phyloP scores from a whole-genome alignment of 2,113 vertebrate species.

The Equus przewalskii region DNA sequence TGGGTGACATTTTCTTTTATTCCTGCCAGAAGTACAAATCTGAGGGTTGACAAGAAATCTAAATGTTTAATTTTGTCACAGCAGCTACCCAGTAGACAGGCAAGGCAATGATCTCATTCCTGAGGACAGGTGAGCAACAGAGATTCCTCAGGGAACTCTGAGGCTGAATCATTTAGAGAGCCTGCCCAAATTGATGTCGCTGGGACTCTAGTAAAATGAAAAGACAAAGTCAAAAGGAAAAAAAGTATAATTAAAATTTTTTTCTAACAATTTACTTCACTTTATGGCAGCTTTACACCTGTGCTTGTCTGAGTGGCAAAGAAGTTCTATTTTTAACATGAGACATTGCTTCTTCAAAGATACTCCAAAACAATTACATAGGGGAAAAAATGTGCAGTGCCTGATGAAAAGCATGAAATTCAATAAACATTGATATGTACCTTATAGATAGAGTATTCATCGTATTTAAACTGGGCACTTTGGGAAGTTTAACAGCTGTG shows the following conservation, averaged over 20 bases:
- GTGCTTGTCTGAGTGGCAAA: neutral
- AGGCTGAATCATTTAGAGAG: neutral
- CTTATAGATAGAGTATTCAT: neutral
- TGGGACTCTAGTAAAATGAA: neutral
- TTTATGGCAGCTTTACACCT: constrained; percentile 67
- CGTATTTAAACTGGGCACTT: neutral
- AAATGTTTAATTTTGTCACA: constrained; percentile 61
- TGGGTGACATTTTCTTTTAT: constrained; percentile 33
- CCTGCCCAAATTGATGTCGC: neutral
- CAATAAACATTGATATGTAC: neutral
- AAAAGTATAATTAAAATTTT: constrained; percentile 58
- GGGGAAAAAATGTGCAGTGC: neutral
- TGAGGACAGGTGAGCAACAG: neutral
- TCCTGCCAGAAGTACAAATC: constrained; percentile 10
- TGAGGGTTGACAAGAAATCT: neutral
- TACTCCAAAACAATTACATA: neutral
- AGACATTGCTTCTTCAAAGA: constrained; percentile 9
- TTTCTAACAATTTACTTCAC: constrained; percentile 32
- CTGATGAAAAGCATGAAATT: neutral
- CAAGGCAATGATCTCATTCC: neutral
- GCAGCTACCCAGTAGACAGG: neutral
- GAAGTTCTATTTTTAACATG: constrained; percentile 29
- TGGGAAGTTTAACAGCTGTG: neutral
- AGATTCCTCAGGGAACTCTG: neutral
- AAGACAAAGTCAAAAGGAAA: constrained; percentile 46